phyloP scores from a whole-genome alignment of 2,888 invertebrate species.

The Cataglyphis albicans region DNA sequence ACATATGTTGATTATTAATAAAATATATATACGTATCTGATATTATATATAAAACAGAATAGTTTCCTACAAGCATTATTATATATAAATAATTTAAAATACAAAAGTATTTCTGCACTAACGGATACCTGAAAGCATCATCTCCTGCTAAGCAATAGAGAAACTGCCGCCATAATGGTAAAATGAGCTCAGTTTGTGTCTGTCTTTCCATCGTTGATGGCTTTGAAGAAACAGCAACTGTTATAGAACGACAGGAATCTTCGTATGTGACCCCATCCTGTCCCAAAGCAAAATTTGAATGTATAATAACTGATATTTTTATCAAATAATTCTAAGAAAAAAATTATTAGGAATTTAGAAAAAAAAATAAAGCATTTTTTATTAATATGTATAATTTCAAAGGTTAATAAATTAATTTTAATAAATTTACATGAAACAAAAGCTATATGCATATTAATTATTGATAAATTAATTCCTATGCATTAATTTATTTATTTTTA shows the following conservation, averaged over 20 bases:
- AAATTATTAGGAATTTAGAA: background rate
- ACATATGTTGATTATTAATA: background rate
- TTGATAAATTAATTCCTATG: background rate
- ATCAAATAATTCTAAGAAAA: background rate
- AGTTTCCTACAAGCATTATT: background rate
- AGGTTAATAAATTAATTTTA: background rate
- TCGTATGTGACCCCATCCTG: conserved; percentile 41
- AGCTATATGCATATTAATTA: background rate
- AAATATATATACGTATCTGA: background rate
- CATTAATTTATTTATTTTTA: conserved; percentile 6
- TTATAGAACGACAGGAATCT: conserved; percentile 58
- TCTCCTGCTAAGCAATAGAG: conserved; percentile 93
- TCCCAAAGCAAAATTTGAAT: background rate
- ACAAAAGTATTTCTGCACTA: background rate
- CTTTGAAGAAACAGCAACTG: conserved; percentile 78
- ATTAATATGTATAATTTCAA: background rate
- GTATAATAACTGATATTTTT: conserved; percentile 12
- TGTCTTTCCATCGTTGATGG: conserved; percentile 92
- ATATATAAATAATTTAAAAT: background rate
- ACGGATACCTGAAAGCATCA: conserved; percentile 88
- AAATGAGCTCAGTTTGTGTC: conserved; percentile 92
- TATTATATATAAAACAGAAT: background rate
- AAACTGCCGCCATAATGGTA: conserved; percentile 93
- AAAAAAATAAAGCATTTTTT: background rate
- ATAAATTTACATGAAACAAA: background rate